Evolutionary conservation across 1,140 invertebrate genomes (phyloP), one percentile per base, ranked within the genome.

Genomic region (Orius insidiosus): DNA sequence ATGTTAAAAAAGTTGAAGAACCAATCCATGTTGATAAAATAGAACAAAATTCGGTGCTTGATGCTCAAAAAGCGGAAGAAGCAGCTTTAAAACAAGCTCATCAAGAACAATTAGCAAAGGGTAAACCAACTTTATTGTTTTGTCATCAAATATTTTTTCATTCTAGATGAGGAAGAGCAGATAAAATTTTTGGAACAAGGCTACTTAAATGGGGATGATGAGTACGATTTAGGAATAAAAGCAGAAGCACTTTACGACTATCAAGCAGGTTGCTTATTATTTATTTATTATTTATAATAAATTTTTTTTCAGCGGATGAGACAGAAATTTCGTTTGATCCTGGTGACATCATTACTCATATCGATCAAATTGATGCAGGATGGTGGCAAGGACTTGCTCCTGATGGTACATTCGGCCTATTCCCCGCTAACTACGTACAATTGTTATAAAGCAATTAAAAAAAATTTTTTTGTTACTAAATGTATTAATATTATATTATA

Each of bases 271-370:
- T 65, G n/a, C n/a, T n/a, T n/a, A n/a, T 24, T 24, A 7, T 24
- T 24, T 3, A 24, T 24, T 24, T 24, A n/a, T n/a, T n/a, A n/a
- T n/a, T n/a, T n/a, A n/a, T n/a, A n/a, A n/a, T n/a, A n/a, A n/a
- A n/a, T 13, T 35, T 16, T 46, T 49, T 67, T 70, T 18, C 60
- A 86, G 89, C 83, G 55, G 93, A 96, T 67, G 85, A 89, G 41
- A 89, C 88, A 1, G 93, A 97, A 67, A 93, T 97, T 46, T 87
- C 85, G 1, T 96, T 97, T 65, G 89, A 96, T 68, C 90, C 92
- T 36, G 86, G 85, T 57, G 89, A 96, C 60, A 77, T 96, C 31
- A 94, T 96, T 47, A 90, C 85, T 1, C 82, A 95, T 62, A 87
- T 97, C 55, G 88, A 96, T 60, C 77, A 85, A 63, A 85, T 96